Evolutionary conservation across 2,113 vertebrate genomes (phyloP).

Genomic region (Maylandia zebra): DNA sequence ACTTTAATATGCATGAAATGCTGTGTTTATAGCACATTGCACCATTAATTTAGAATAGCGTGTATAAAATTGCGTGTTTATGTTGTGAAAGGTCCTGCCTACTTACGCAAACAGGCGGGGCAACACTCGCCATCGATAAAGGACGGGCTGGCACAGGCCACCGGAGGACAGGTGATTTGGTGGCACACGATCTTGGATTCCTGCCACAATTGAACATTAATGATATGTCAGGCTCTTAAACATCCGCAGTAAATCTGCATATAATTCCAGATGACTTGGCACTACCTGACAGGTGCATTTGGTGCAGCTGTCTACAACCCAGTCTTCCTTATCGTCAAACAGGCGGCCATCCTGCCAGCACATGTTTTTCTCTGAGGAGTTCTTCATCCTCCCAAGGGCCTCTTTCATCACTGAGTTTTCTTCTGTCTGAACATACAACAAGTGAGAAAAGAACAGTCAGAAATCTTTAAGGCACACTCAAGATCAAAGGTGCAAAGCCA

Average conservation of each 20-base stretch:
- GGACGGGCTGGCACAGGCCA: slow-evolving; percentile 81
- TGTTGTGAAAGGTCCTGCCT: not conserved
- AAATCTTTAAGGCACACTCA: not conserved
- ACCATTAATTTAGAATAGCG: slow-evolving; percentile 12
- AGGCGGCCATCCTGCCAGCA: slow-evolving; percentile 96
- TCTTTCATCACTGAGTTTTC: slow-evolving; percentile 94
- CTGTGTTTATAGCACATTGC: slow-evolving; percentile 6
- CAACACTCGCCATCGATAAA: slow-evolving; percentile 93
- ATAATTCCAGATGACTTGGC: not conserved
- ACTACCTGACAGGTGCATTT: slow-evolving; percentile 91
- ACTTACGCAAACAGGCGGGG: slow-evolving; percentile 87
- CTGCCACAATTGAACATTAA: slow-evolving; percentile 55
- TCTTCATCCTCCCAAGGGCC: slow-evolving; percentile 81
- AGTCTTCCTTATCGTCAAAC: slow-evolving; percentile 90
- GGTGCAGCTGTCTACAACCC: slow-evolving; percentile 97
- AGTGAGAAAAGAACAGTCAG: slow-evolving; percentile 13
- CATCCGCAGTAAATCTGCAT: not conserved
- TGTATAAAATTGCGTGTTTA: slow-evolving; percentile 6
- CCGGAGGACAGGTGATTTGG: slow-evolving; percentile 87
- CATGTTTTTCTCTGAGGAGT: slow-evolving; percentile 81
- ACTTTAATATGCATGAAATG: slow-evolving; percentile 19
- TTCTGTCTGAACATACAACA: slow-evolving; percentile 73
- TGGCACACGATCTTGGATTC: slow-evolving; percentile 92
- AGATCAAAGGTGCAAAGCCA: not conserved
- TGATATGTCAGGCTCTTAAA: not conserved